A percentile compares a stretch with the other conserved stretches of the same genome.
Conservation (phyloP, 64 coral and sea anemone genomes). For the Platygyra sinensis region DNA sequence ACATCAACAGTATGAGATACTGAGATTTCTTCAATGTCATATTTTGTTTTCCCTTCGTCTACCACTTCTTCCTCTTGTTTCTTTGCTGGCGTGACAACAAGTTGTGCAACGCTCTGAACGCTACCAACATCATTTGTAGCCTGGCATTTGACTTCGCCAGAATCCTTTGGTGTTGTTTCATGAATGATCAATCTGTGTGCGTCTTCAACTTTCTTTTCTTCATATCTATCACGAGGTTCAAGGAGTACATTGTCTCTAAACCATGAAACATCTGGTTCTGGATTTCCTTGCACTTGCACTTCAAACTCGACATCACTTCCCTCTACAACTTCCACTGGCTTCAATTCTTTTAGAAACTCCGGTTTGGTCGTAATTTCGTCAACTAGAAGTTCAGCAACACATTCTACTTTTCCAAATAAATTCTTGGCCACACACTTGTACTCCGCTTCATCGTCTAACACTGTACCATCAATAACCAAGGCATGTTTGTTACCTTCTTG, state of each 20-base stretch:
- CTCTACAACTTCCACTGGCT: constrained; percentile 46
- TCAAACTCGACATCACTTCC: constrained; percentile 59
- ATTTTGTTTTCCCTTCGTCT: constrained; percentile 22
- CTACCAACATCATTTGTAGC: constrained; percentile 65
- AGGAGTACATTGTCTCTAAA: constrained; percentile 67
- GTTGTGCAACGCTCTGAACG: constrained; percentile 58
- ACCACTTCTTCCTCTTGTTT: background rate
- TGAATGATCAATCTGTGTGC: constrained; percentile 54
- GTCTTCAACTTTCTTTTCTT: constrained; percentile 33
- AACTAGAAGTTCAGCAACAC: constrained; percentile 71
- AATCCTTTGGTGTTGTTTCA: constrained; percentile 63
- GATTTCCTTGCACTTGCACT: constrained; percentile 65
- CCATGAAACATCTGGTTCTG: constrained; percentile 82
- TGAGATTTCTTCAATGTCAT: constrained; percentile 56
- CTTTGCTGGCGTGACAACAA: constrained; percentile 46
- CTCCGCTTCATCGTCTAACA: constrained; percentile 78
- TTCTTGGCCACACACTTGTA: constrained; percentile 87
- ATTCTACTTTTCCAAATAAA: constrained; percentile 52
- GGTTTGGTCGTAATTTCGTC: constrained; percentile 66
- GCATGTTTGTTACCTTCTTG: constrained; percentile 42
- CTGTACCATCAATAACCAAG: constrained; percentile 63
- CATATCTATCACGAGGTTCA: constrained; percentile 60
- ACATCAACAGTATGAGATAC: constrained; percentile 26
- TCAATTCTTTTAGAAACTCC: constrained; percentile 65
- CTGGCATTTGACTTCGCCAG: constrained; percentile 69